Evolutionary conservation across 2,888 invertebrate species (phyloP).

Genomic region (Drosophila fungiperda): DNA sequence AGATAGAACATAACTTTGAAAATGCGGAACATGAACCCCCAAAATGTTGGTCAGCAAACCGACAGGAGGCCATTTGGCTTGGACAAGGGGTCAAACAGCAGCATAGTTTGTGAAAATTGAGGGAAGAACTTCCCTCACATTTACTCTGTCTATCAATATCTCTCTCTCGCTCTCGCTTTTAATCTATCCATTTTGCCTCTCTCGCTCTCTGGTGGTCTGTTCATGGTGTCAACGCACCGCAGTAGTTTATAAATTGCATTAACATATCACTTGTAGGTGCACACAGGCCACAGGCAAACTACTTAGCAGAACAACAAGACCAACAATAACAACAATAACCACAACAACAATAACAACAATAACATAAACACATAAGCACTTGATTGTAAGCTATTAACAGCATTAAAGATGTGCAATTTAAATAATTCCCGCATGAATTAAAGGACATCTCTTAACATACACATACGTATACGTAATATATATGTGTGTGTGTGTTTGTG

Average conservation of each 20-base stretch:
- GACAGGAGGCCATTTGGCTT: slow-evolving; percentile 1
- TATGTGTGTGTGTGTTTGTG: not conserved
- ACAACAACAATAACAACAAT: slow-evolving; percentile 26
- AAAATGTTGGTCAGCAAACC: slow-evolving; percentile 24
- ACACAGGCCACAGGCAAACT: slow-evolving; percentile 6
- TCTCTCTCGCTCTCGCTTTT: not conserved
- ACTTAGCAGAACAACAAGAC: slow-evolving; percentile 13
- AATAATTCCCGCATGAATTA: slow-evolving; percentile 75
- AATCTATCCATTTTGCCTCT: too few species aligned
- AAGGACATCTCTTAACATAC: slow-evolving; percentile 47
- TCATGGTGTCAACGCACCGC: slow-evolving; percentile 28
- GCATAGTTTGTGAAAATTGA: slow-evolving; percentile 32
- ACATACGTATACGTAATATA: not conserved
- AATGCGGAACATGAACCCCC: slow-evolving; percentile 59
- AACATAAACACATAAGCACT: slow-evolving; percentile 50
- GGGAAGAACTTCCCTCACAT: slow-evolving; percentile 21
- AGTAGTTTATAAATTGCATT: slow-evolving; percentile 65
- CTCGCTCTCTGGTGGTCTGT: not conserved
- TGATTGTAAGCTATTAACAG: slow-evolving; percentile 81
- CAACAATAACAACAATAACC: slow-evolving; percentile 20
- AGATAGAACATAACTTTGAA: slow-evolving; percentile 58
- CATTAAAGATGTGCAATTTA: slow-evolving; percentile 76
- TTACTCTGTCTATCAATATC: slow-evolving; percentile 16
- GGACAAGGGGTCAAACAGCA: not conserved
- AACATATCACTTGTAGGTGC: slow-evolving; percentile 55